A percentile compares a stretch with the other conserved stretches of the same genome.
These are phyloP conservation scores for Protaetia brevitarsis DNA, from an alignment of 1,140 invertebrate species.

Conservation along the genomic window DNA sequence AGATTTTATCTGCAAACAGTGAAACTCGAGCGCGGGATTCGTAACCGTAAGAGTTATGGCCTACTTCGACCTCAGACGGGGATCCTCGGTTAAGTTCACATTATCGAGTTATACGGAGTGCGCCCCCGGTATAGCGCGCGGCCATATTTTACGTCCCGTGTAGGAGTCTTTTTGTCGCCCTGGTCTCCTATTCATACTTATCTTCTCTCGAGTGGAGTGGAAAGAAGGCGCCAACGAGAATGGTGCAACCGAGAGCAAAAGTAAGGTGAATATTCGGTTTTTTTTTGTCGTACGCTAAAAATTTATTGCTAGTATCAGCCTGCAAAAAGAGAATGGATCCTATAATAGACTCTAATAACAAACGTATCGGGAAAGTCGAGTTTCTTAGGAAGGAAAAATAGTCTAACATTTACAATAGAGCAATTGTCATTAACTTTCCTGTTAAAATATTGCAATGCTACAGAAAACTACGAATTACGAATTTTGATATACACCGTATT, in stretches of 20 bases:
- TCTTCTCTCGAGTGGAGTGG: neutral
- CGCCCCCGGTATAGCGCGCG: neutral
- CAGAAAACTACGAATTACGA: too few species aligned
- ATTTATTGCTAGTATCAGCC: neutral
- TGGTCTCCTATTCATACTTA: slow-evolving; percentile 22
- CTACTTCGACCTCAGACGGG: slow-evolving; percentile 16
- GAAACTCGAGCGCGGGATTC: neutral
- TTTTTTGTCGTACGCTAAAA: neutral
- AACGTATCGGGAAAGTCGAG: neutral
- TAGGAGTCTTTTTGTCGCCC: slow-evolving; percentile 14
- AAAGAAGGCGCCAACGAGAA: neutral
- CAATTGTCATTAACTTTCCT: too few species aligned
- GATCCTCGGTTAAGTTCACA: slow-evolving; percentile 17
- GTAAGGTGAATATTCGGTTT: slow-evolving; percentile 4
- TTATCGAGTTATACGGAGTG: slow-evolving; percentile 21
- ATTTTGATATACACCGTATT: too few species aligned
- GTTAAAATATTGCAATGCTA: too few species aligned
- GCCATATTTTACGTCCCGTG: slow-evolving; percentile 11
- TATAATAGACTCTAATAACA: neutral
- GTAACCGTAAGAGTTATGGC: slow-evolving; percentile 12
- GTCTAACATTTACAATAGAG: too few species aligned
- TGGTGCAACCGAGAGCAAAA: neutral
- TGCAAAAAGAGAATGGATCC: neutral
- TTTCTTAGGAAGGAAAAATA: too few species aligned
- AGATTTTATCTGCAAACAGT: slow-evolving; percentile 21